Evolutionary conservation across 2,888 invertebrate genomes (phyloP).

Genomic region (Marasmarcha lunaedactyla): DNA sequence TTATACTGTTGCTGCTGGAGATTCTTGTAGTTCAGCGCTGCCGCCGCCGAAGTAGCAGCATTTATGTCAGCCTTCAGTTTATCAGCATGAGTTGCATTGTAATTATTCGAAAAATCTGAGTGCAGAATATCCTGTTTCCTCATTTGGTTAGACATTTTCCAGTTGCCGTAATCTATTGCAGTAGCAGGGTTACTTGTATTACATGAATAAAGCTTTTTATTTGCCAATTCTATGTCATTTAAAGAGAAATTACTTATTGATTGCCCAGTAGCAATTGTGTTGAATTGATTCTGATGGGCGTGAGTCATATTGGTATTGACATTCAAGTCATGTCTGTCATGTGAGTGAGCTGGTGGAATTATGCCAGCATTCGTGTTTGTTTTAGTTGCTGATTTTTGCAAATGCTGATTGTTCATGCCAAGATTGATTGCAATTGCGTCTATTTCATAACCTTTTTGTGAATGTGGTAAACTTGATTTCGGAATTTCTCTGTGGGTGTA

Average conservation of each 20-base stretch:
- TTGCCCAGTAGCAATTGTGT: slow-evolving; percentile 33
- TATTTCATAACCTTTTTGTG: slow-evolving; percentile 46
- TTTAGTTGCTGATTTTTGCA: slow-evolving; percentile 36
- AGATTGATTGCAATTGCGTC: slow-evolving; percentile 56
- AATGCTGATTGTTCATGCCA: slow-evolving; percentile 42
- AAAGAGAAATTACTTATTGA: slow-evolving; percentile 42
- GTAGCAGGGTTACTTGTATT: slow-evolving; percentile 31
- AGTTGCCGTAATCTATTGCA: slow-evolving; percentile 52
- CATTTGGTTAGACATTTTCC: slow-evolving; percentile 47
- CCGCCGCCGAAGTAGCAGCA: slow-evolving; percentile 23
- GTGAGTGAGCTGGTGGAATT: slow-evolving; percentile 42
- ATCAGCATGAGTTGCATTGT: slow-evolving; percentile 32
- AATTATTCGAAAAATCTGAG: slow-evolving; percentile 48
- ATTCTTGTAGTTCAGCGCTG: slow-evolving; percentile 43
- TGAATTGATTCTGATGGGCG: slow-evolving; percentile 52
- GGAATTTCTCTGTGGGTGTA: slow-evolving; percentile 28
- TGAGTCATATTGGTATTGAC: slow-evolving; percentile 41
- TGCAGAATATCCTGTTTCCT: slow-evolving; percentile 46
- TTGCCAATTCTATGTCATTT: slow-evolving; percentile 55
- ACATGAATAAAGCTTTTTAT: slow-evolving; percentile 50
- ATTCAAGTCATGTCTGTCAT: slow-evolving; percentile 30
- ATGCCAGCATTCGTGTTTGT: slow-evolving; percentile 25
- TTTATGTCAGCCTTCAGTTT: slow-evolving; percentile 39
- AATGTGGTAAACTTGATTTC: slow-evolving; percentile 29
- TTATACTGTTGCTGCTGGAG: slow-evolving; percentile 45